Evolutionary conservation across 2,797 vertebrate genomes (phyloP).

Genomic region (Sylvia borin): DNA sequence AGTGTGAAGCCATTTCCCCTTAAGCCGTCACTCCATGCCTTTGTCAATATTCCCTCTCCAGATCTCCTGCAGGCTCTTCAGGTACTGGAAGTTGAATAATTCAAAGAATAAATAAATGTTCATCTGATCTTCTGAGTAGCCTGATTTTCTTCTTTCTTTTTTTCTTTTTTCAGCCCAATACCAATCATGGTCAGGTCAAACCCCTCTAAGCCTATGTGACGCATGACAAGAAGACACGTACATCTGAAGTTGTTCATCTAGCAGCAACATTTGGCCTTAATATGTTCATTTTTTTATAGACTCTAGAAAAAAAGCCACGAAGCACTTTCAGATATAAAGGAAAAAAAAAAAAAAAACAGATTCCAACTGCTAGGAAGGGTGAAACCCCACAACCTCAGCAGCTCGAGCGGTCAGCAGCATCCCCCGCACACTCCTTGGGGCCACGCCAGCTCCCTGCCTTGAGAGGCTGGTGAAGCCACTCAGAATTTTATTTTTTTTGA

Average conservation of each 20-base stretch:
- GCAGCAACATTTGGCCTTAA: constrained; percentile 25
- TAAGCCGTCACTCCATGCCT: not conserved
- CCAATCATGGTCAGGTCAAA: not conserved
- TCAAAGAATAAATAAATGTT: not conserved
- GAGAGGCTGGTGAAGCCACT: not conserved
- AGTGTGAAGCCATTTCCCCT: not conserved
- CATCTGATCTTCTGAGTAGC: not conserved
- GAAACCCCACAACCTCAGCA: not conserved
- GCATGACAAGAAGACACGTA: not conserved
- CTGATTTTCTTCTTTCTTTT: not conserved
- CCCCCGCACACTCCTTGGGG: not conserved
- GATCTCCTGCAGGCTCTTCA: not conserved
- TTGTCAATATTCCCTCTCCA: not conserved
- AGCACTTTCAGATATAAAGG: not conserved
- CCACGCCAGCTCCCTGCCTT: not conserved
- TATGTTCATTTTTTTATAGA: constrained; percentile 1
- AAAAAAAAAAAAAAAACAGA: not conserved
- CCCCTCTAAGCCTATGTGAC: not conserved
- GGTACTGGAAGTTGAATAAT: not conserved
- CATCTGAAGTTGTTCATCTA: constrained; percentile 52
- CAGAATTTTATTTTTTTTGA: not conserved
- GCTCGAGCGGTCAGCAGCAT: not conserved
- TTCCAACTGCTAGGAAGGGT: not conserved
- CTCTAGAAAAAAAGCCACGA: not conserved
- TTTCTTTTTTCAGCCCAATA: not conserved